A percentile compares a stretch with the other conserved stretches of the same genome.
phyloP scores from a whole-genome alignment of 2,888 invertebrate genomes.

The Amiota communis region DNA sequence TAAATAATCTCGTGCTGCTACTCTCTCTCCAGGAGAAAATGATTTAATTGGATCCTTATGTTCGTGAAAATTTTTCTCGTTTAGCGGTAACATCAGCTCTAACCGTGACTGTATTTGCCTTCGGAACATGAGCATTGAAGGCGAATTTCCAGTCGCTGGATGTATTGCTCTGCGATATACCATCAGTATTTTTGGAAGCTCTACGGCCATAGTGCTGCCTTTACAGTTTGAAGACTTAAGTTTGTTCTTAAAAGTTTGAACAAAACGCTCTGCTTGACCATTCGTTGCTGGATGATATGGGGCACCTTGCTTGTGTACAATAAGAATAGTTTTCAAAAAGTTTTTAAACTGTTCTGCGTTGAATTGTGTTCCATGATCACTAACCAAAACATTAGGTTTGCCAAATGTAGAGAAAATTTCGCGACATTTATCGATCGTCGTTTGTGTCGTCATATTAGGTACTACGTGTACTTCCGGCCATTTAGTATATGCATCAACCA shows the following conservation, averaged over 20 bases:
- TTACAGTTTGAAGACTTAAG: slow-evolving; percentile 14
- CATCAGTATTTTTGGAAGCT: too few species aligned
- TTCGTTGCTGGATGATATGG: too few species aligned
- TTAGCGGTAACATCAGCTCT: slow-evolving; percentile 15
- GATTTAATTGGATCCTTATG: background rate
- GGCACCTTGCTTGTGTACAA: too few species aligned
- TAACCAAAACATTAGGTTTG: slow-evolving; percentile 12
- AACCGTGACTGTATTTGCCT: slow-evolving; percentile 22
- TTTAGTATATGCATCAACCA: too few species aligned
- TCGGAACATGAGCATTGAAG: slow-evolving; percentile 30
- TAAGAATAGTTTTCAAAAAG: too few species aligned
- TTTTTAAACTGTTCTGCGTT: too few species aligned
- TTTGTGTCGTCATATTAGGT: too few species aligned
- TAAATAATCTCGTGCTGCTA: too few species aligned
- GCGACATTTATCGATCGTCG: too few species aligned
- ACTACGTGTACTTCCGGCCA: too few species aligned
- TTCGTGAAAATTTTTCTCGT: background rate
- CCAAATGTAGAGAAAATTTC: too few species aligned
- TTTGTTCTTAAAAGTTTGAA: slow-evolving; percentile 31
- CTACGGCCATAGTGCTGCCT: background rate
- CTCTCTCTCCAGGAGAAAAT: slow-evolving; percentile 37
- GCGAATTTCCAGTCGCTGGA: slow-evolving; percentile 27
- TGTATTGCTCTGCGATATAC: background rate
- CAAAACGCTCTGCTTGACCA: too few species aligned
- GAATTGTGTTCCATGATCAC: slow-evolving; percentile 31